Conservation (phyloP, 2,888 invertebrate genomes). For the Drosophila silvestris region DNA sequence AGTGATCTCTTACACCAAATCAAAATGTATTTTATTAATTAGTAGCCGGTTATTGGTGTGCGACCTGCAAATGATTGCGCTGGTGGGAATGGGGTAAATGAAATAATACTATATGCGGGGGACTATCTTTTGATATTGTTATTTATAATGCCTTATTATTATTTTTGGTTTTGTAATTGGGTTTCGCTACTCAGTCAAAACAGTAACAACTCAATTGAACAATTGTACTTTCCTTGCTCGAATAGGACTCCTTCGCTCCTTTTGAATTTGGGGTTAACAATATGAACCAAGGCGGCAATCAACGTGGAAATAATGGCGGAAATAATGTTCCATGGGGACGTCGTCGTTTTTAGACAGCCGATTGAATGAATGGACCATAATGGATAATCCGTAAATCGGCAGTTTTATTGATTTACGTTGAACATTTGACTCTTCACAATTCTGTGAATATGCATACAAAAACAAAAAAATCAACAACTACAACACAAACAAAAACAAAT, state of each 20-base stretch:
- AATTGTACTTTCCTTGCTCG: conserved; percentile 69
- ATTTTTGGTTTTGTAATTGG: conserved; percentile 19
- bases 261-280: conserved; percentile 85
- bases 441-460: conserved; percentile 11
- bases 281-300: conserved; percentile 84
- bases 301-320: conserved; percentile 83
- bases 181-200: conserved; percentile 24
- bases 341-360: conserved; percentile 84
- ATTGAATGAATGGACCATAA: conserved; percentile 16
- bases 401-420: conserved; percentile 13
- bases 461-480: neutral
- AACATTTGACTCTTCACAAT: conserved; percentile 35
- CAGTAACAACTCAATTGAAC: conserved; percentile 66
- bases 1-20: neutral
- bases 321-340: conserved; percentile 84
- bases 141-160: conserved; percentile 3
- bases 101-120: neutral
- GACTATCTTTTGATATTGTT: neutral
- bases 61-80: conserved; percentile 2
- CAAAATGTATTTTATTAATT: neutral
- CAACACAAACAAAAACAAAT: conserved; percentile 6
- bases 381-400: conserved; percentile 15
- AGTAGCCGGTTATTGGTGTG: neutral
- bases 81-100: neutral
- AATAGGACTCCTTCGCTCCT: conserved; percentile 83